Evolutionary conservation across 2,888 invertebrate species (phyloP), one percentile per base, ranked within the genome.

Genomic region (Drosophila maculinotata): DNA sequence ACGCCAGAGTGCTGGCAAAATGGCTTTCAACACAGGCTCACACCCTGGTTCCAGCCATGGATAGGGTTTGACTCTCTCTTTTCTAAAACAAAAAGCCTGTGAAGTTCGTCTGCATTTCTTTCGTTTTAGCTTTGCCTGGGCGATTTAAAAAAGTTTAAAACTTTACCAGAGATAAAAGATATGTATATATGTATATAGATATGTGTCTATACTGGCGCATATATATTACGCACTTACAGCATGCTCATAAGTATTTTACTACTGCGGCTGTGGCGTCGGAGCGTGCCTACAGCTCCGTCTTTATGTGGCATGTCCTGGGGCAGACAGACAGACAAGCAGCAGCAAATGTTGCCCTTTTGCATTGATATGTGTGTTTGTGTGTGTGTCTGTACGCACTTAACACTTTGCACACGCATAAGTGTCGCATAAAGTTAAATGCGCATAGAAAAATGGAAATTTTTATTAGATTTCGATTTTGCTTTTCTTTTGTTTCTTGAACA

Each of bases 401-500:
- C 85, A 81, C 81, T 84, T 81, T 84, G 68, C 73, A 83, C 71
- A 77, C 84, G 65, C 87, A 76, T 80, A 87, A 83, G 69, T 86
- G 88, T 87, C 83, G 75, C 86, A 87, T 85, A 83, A 83, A 83
- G 87, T 87, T 83, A 83, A 87, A 75, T 71, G 83, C 68, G 79
- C 77, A 85, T 82, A 71, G 86, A 79, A 85, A 87, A 82, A 83
- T 83, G 75, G 66, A 75, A 82, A 85, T 73, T 87, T 87, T 85
- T 83, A 83, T 83, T 85, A 82, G 70, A 83, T 86, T 87, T 73
- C 70, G 70, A 77, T 84, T 71, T 68, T 74, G 57, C 42, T 45
- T 35, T 23, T 12, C 14, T 26, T 75, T 62, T 77, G 67, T 71
- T 66, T 64, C 45, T 42, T 47, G 31, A 48, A 67, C 80, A 80